Percentiles rank a stretch among this genome's conserved stretches.
Conservation (phyloP, 2,113 vertebrate genomes). For the Rhabdomys dilectus region DNA sequence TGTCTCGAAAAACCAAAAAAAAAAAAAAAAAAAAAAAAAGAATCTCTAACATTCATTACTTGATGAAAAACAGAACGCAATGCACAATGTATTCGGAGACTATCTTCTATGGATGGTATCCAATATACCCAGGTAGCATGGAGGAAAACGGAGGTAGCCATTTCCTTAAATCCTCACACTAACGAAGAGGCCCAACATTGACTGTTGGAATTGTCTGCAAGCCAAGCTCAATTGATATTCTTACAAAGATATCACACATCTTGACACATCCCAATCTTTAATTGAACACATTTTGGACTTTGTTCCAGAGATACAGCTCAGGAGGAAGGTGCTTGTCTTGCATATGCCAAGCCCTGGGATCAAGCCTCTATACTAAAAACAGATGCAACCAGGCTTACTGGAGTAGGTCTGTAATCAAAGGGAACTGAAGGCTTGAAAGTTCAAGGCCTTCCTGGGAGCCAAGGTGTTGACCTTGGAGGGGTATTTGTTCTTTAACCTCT, state of each 20-base stretch:
- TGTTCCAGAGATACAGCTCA: background rate
- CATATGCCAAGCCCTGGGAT: background rate
- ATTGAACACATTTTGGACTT: background rate
- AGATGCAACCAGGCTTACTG: background rate
- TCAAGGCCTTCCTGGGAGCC: background rate
- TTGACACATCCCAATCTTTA: background rate
- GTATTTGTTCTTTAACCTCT: background rate
- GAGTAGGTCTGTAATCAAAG: background rate
- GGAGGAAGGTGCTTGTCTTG: background rate
- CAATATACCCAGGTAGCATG: background rate
- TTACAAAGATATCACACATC: background rate
- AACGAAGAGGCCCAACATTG: background rate
- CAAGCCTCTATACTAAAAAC: background rate
- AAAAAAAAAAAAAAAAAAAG: too few species aligned
- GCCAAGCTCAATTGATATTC: background rate
- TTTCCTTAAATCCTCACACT: background rate
- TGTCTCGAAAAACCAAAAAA: too few species aligned
- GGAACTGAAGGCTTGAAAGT: background rate
- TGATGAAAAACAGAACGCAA: slow-evolving; percentile 5
- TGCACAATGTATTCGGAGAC: background rate
- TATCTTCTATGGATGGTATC: background rate
- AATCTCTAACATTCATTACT: background rate
- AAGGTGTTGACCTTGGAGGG: background rate
- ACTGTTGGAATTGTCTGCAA: background rate
- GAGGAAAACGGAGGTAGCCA: background rate